Evolutionary conservation across 2,888 invertebrate genomes (phyloP).

Genomic region (Danaus chrysippus): DNA sequence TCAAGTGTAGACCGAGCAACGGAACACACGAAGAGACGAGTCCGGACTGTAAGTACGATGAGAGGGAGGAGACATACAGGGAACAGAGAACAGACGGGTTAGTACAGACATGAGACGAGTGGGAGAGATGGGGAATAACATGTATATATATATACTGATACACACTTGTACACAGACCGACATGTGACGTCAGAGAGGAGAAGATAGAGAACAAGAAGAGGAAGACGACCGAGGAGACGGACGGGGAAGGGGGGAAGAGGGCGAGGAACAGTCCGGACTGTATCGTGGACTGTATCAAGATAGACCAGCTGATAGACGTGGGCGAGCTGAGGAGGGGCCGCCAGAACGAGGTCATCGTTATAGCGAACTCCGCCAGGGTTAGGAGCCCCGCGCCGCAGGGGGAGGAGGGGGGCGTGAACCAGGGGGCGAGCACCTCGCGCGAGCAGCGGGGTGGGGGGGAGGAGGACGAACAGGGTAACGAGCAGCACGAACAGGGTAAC

Average conservation of each 20-base stretch:
- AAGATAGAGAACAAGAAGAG: background rate
- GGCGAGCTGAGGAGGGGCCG: conserved; percentile 14
- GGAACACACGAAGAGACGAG: conserved; percentile 19
- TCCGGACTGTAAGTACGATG: conserved; percentile 1
- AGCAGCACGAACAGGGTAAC: conserved; percentile 22
- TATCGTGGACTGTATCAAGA: conserved; percentile 22
- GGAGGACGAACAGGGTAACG: conserved; percentile 17
- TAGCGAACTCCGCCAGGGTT: conserved; percentile 11
- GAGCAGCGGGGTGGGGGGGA: background rate
- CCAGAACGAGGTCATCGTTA: conserved; percentile 23
- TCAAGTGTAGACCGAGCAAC: conserved; percentile 31
- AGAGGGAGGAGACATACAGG: background rate
- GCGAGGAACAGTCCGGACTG: conserved; percentile 8
- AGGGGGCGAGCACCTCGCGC: conserved; percentile 18
- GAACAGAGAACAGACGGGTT: background rate
- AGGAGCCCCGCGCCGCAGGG: conserved; percentile 10
- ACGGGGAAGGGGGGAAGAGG: background rate
- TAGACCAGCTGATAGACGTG: conserved; percentile 20
- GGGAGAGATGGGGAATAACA: background rate
- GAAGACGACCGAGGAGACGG: background rate
- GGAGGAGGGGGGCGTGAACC: conserved; percentile 9
- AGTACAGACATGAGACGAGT: background rate
- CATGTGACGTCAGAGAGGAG: background rate
- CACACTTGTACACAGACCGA: too few relatives aligned
- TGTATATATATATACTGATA: too few relatives aligned